A percentile compares a stretch with the other conserved stretches of the same genome.
Evolutionary conservation across 2,797 vertebrate genomes (phyloP).

Genomic region (Aplochiton taeniatus): DNA sequence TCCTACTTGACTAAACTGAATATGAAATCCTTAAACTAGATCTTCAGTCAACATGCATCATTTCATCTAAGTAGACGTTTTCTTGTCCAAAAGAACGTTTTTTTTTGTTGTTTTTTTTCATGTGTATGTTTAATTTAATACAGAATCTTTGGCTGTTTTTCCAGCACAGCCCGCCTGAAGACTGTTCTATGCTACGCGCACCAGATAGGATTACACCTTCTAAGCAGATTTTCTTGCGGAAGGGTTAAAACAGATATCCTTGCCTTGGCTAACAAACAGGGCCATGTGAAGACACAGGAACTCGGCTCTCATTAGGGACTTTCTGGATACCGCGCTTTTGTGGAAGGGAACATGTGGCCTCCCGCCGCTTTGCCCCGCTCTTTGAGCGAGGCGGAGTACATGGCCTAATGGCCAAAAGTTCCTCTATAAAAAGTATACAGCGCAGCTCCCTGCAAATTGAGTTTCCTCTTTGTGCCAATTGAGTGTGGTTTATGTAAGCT

Average conservation of each 20-base stretch:
- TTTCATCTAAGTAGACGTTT: constrained; percentile 60
- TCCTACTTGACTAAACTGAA: constrained; percentile 78
- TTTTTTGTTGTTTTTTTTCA: constrained; percentile 47
- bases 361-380: constrained; percentile 67
- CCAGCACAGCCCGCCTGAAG: constrained; percentile 77
- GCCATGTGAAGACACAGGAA: constrained; percentile 77
- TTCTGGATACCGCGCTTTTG: constrained; percentile 54
- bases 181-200: constrained; percentile 80
- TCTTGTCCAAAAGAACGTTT: constrained; percentile 60
- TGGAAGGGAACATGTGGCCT: constrained; percentile 66
- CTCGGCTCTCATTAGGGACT: constrained; percentile 76
- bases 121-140: constrained; percentile 82
- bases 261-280: constrained; percentile 76
- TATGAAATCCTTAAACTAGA: constrained; percentile 81
- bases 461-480: constrained; percentile 87
- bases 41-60: constrained; percentile 69
- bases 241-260: constrained; percentile 78
- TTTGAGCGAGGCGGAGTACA: constrained; percentile 73
- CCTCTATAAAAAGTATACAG: constrained; percentile 85
- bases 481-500: constrained; percentile 86
- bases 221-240: constrained; percentile 80
- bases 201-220: constrained; percentile 84
- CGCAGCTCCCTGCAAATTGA: constrained; percentile 84
- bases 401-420: constrained; percentile 85
- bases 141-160: constrained; percentile 80